Percentiles rank a stretch among this genome's conserved stretches.
These are phyloP conservation scores for Oscheius sp. DNA, from an alignment of 2,888 invertebrate genomes.

Conservation along the genomic window DNA sequence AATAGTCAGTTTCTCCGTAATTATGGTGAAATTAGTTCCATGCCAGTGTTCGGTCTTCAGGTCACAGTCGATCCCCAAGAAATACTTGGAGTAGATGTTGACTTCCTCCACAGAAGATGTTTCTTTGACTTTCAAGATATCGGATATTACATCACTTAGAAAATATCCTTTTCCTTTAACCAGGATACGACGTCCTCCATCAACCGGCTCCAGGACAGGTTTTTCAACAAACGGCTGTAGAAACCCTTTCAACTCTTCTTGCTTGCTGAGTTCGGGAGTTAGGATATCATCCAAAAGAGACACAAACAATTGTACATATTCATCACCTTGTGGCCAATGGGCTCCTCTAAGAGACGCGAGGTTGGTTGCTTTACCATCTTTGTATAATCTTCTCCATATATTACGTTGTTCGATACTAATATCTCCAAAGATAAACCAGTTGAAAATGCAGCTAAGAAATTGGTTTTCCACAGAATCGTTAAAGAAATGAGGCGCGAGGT, in stretches of 20 bases:
- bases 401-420: not conserved
- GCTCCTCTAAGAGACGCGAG: not conserved
- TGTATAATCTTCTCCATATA: not conserved
- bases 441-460: slow-evolving; percentile 6
- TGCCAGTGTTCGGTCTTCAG: slow-evolving; percentile 1
- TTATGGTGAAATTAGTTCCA: slow-evolving; percentile 18
- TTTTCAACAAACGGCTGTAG: not conserved
- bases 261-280: not conserved
- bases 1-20: slow-evolving; percentile 8
- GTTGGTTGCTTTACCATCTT: not conserved
- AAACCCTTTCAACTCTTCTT: not conserved
- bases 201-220: not conserved
- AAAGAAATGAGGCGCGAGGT: not conserved
- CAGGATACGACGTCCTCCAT: not conserved
- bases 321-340: not conserved
- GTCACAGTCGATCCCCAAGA: slow-evolving; percentile 4
- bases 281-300: not conserved
- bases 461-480: not conserved
- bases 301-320: not conserved
- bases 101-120: not conserved
- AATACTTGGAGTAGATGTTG: slow-evolving; percentile 7
- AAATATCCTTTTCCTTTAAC: slow-evolving; percentile 1
- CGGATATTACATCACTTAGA: not conserved
- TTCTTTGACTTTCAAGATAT: not conserved
- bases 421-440: slow-evolving; percentile 9